Conservation (phyloP, 2,113 vertebrate genomes). For the Ictalurus punctatus region DNA sequence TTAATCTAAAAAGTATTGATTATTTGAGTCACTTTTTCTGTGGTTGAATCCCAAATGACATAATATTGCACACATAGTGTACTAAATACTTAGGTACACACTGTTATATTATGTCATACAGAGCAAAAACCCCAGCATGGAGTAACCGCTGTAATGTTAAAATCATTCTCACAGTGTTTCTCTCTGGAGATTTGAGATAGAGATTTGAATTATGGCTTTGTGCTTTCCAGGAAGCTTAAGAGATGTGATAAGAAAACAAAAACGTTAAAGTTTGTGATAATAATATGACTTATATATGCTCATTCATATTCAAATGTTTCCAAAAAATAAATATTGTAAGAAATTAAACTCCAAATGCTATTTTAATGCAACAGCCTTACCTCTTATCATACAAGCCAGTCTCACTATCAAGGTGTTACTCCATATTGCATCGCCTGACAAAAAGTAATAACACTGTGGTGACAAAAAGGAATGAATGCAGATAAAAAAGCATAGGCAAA, state of each 20-base stretch:
- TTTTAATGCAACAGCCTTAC: slow-evolving; percentile 50
- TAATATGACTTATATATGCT: neutral
- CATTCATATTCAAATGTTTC: neutral
- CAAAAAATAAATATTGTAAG: neutral
- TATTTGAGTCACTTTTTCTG: neutral
- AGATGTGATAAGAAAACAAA: neutral
- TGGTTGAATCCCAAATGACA: neutral
- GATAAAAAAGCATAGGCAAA: slow-evolving; percentile 74
- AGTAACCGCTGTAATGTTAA: neutral
- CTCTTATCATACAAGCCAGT: slow-evolving; percentile 66
- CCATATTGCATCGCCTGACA: slow-evolving; percentile 61
- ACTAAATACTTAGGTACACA: neutral
- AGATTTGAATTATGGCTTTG: neutral
- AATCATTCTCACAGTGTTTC: neutral
- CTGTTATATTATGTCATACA: neutral
- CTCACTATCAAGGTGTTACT: slow-evolving; percentile 75
- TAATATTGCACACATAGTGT: neutral
- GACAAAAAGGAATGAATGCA: slow-evolving; percentile 61
- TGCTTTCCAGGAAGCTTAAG: neutral
- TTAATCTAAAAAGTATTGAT: neutral
- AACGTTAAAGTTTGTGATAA: neutral
- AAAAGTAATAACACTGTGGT: slow-evolving; percentile 66
- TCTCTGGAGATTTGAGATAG: neutral
- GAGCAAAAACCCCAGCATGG: neutral
- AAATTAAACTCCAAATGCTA: neutral